A percentile compares a stretch with the other conserved stretches of the same genome.
phyloP scores from a whole-genome alignment of 2,113 vertebrate species.

The Oxyruncus cristatus region DNA sequence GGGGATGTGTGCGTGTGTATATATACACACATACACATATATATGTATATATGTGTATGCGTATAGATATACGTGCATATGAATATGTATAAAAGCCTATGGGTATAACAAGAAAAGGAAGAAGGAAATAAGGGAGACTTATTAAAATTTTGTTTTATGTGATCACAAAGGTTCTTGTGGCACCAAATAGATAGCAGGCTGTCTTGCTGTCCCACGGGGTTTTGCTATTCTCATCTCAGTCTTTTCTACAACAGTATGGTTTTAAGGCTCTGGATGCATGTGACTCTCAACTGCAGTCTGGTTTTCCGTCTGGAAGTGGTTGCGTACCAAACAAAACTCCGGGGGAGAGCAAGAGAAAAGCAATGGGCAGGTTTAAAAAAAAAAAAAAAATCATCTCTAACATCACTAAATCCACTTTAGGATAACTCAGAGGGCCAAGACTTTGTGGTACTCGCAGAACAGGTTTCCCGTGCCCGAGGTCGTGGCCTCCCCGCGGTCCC shows the following conservation, averaged over 20 bases:
- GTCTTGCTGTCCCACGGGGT: not conserved
- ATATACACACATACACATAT: no score
- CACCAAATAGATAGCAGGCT: not conserved
- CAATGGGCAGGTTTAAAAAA: not conserved
- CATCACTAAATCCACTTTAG: not conserved
- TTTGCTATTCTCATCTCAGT: fast-evolving
- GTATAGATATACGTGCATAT: no score
- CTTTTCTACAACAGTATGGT: fast-evolving
- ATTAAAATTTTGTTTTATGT: not conserved
- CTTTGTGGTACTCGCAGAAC: fast-evolving
- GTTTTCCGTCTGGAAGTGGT: not conserved
- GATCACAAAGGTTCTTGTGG: not conserved
- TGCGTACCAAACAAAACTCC: not conserved
- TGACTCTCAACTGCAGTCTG: not conserved
- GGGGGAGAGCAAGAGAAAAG: not conserved
- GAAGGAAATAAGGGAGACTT: not conserved
- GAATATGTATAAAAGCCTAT: not conserved
- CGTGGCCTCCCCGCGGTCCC: fast-evolving
- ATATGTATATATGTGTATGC: not conserved
- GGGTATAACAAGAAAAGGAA: not conserved
- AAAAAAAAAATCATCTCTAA: not conserved
- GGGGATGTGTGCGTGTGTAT: not conserved
- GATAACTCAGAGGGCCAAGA: not conserved
- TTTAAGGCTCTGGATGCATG: not conserved
- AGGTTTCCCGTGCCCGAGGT: not conserved